phyloP scores from a whole-genome alignment of 2,888 invertebrate species.

The Machimus rusticus region DNA sequence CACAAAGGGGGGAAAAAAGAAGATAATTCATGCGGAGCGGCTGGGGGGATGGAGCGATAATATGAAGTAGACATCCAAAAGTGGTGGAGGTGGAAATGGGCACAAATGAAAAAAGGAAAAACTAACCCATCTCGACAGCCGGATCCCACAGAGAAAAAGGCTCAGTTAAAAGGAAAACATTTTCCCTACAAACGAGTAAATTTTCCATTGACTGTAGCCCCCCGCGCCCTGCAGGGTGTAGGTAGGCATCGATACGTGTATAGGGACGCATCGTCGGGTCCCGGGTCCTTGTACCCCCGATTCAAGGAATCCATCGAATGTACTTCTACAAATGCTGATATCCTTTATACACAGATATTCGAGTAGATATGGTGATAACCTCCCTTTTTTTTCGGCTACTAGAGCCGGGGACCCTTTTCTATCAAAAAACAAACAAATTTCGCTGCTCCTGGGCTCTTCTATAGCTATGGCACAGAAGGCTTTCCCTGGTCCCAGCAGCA shows the following conservation, averaged over 20 bases:
- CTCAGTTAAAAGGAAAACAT: constrained; percentile 40
- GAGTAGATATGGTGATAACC: constrained; percentile 40
- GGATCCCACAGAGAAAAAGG: constrained; percentile 37
- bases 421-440: constrained; percentile 40
- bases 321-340: constrained; percentile 39
- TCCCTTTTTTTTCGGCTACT: constrained; percentile 35
- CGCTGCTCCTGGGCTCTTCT: neutral
- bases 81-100: constrained; percentile 15
- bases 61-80: constrained; percentile 35
- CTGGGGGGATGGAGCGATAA: constrained; percentile 26
- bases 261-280: constrained; percentile 28
- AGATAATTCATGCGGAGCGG: constrained; percentile 17
- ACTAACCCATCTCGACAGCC: constrained; percentile 37
- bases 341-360: constrained; percentile 41
- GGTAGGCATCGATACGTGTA: constrained; percentile 34
- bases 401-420: constrained; percentile 37
- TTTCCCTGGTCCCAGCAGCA: constrained; percentile 63
- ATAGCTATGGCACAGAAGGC: constrained; percentile 50
- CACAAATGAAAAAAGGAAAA: constrained; percentile 38
- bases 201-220: constrained; percentile 40
- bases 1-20: constrained; percentile 22
- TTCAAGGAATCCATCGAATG: constrained; percentile 40
- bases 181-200: constrained; percentile 41
- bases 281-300: constrained; percentile 37
- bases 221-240: neutral